These are phyloP conservation scores for Hoplostethus mediterraneus DNA, from an alignment of 2,797 vertebrate species.

Conservation along the genomic window DNA sequence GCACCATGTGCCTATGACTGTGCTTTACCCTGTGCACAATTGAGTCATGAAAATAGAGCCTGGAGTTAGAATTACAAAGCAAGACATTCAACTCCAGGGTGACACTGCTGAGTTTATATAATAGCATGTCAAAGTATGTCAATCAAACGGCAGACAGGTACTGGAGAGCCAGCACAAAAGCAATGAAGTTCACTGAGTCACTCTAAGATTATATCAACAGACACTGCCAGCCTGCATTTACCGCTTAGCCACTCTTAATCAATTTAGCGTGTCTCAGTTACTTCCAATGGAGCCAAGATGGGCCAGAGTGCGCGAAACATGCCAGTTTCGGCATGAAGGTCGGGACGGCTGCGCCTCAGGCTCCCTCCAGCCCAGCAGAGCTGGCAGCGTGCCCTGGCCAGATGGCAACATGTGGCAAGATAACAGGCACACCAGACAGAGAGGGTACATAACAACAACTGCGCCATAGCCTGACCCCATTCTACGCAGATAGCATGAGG, in stretches of 20 bases:
- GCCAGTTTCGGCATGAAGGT: conserved; percentile 69
- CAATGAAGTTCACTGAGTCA: conserved; percentile 33
- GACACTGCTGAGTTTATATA: conserved; percentile 11
- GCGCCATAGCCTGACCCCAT: conserved; percentile 15
- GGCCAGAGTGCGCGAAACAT: conserved; percentile 57
- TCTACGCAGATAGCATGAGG: conserved; percentile 37
- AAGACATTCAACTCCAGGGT: conserved; percentile 13
- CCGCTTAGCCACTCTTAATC: conserved; percentile 71
- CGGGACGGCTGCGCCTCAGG: conserved; percentile 27
- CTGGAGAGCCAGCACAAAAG: conserved; percentile 8
- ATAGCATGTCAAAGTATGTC: conserved; percentile 3
- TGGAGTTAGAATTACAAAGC: conserved; percentile 29
- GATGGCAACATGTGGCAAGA: conserved; percentile 82
- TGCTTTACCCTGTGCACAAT: no score
- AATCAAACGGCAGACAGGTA: conserved; percentile 15
- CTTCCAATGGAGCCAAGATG: conserved; percentile 61
- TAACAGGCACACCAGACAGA: conserved; percentile 62
- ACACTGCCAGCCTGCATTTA: conserved; percentile 64
- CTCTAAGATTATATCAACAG: conserved; percentile 53
- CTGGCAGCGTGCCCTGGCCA: conserved; percentile 70
- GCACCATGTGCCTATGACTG: no score
- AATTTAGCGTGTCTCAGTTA: conserved; percentile 75
- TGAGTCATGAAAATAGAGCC: no score
- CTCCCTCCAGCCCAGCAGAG: conserved; percentile 44
- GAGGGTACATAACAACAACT: conserved; percentile 55